phyloP scores from a whole-genome alignment of 2,797 vertebrate species.

The Onychomys torridus region DNA sequence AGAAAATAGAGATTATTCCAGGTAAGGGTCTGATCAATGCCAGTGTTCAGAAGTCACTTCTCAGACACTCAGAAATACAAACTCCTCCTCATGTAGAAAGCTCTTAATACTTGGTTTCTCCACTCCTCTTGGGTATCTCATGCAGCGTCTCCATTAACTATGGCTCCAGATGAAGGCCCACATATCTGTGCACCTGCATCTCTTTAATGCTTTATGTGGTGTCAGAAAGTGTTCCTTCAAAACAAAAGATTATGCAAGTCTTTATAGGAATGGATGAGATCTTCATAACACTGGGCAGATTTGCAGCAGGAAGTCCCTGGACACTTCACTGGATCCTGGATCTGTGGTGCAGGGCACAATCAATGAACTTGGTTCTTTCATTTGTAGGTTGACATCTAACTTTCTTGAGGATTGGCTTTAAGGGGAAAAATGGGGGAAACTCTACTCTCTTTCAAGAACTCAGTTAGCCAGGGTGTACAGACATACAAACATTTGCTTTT shows the following conservation, averaged over 20 bases:
- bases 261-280: not conserved
- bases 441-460: not conserved
- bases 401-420: not conserved
- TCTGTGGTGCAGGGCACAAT: not conserved
- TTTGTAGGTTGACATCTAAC: not conserved
- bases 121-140: not conserved
- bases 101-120: not conserved
- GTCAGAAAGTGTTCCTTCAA: not conserved
- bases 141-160: not conserved
- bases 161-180: not conserved
- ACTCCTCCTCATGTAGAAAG: not conserved
- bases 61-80: not conserved
- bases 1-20: not conserved
- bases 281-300: not conserved
- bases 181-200: not conserved
- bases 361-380: not conserved
- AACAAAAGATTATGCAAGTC: not conserved
- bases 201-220: not conserved
- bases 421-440: not conserved
- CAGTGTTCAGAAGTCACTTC: not conserved
- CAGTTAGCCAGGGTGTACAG: not conserved
- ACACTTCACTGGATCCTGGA: not conserved
- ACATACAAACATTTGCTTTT: not conserved
- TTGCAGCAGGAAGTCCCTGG: not conserved
- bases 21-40: not conserved